A percentile compares a stretch with the other conserved stretches of the same genome.
phyloP scores from a whole-genome alignment of 1,140 invertebrate genomes.

The Caenorhabditis elegans region DNA sequence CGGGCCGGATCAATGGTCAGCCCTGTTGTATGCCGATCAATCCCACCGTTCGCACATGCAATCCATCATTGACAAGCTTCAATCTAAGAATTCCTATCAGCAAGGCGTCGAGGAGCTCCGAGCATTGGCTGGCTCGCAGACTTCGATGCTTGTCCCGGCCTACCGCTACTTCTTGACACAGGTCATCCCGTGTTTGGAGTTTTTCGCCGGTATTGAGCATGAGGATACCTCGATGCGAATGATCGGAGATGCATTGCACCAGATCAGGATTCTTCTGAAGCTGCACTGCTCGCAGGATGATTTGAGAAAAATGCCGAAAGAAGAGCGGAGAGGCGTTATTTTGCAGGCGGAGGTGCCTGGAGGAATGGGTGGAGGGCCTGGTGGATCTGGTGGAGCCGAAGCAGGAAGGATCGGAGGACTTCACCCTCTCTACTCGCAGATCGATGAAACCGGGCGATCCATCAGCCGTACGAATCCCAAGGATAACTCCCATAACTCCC shows the following conservation, averaged over 20 bases:
- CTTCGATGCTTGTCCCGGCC: constrained; percentile 10
- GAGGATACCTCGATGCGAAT: background rate
- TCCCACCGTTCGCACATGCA: constrained; percentile 97
- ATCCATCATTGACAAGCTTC: constrained; percentile 79
- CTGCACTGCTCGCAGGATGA: background rate
- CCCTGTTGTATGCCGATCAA: constrained; percentile 89
- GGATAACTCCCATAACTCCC: no score
- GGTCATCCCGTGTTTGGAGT: background rate
- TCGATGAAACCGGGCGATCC: background rate
- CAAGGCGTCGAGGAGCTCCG: constrained; percentile 37
- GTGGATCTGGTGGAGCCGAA: no score
- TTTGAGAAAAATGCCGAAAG: background rate
- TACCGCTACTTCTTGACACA: background rate
- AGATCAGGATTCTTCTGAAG: background rate
- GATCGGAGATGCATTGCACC: background rate
- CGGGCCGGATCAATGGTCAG: constrained; percentile 96
- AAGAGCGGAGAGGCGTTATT: background rate
- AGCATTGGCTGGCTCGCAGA: background rate
- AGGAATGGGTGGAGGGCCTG: no score
- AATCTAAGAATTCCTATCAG: constrained; percentile 14
- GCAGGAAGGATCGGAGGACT: background rate
- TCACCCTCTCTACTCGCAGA: background rate
- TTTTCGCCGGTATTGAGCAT: background rate
- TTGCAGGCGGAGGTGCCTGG: no score
- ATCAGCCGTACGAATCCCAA: no score